Evolutionary conservation across 2,113 vertebrate genomes (phyloP).

Genomic region (Trachemys scripta): DNA sequence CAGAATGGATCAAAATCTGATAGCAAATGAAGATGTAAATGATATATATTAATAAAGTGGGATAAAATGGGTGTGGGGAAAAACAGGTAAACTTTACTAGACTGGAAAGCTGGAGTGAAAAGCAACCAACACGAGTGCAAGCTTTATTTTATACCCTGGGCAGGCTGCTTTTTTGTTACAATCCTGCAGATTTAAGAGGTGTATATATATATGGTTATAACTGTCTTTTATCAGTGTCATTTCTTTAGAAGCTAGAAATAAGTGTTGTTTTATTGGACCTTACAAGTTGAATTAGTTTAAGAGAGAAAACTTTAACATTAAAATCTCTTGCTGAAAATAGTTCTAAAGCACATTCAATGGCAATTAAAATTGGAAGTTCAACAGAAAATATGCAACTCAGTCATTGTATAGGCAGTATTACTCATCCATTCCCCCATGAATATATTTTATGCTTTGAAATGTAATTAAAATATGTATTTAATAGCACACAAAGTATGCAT

Average conservation of each 20-base stretch:
- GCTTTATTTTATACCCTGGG: accelerated
- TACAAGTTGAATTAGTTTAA: not conserved
- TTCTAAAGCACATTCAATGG: not conserved
- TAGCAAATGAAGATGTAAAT: not conserved
- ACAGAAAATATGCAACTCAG: not conserved
- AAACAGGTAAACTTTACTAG: not conserved
- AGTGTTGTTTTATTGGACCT: not conserved
- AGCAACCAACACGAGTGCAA: not conserved
- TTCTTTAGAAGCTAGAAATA: not conserved
- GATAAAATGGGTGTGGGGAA: not conserved
- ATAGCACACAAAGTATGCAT: not conserved
- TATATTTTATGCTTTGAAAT: slow-evolving; percentile 18
- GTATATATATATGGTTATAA: not conserved
- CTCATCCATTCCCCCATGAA: not conserved
- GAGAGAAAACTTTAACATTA: not conserved
- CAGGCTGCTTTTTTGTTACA: accelerated
- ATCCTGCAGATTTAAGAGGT: not conserved
- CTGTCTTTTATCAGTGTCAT: not conserved
- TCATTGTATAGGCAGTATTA: not conserved
- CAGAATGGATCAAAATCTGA: not conserved
- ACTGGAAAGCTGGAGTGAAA: not conserved
- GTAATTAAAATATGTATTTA: not conserved
- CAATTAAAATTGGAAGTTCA: slow-evolving; percentile 23
- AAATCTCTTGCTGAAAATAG: not conserved
- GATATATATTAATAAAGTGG: not conserved